A percentile compares a stretch with the other conserved stretches of the same genome.
Evolutionary conservation across 1,140 invertebrate species (phyloP).

Genomic region (Hylaeus anthracinus): DNA sequence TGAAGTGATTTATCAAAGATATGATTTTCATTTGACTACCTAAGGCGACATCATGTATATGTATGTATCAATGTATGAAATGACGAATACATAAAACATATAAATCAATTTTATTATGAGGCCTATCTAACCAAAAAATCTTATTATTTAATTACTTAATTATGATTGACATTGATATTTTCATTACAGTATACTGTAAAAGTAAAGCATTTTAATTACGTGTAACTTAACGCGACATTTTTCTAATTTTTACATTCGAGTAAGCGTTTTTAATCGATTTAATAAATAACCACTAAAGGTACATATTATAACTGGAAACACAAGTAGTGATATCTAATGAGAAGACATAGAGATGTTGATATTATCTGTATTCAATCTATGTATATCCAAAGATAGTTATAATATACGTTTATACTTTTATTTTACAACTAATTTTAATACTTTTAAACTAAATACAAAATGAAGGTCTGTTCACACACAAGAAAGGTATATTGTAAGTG

Average conservation of each 20-base stretch:
- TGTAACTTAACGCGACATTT: slow-evolving; percentile 11
- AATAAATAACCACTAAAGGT: slow-evolving; percentile 16
- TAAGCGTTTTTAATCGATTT: slow-evolving; percentile 31
- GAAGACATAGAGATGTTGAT: slow-evolving; percentile 23
- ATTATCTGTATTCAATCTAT: slow-evolving; percentile 30
- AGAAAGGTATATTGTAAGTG: slow-evolving; percentile 23
- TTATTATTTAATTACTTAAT: slow-evolving; percentile 33
- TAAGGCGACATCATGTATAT: slow-evolving; percentile 59
- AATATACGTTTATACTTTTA: slow-evolving; percentile 20
- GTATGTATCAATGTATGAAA: slow-evolving; percentile 66
- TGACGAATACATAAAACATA: slow-evolving; percentile 63
- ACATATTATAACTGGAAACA: slow-evolving; percentile 24
- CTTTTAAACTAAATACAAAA: slow-evolving; percentile 14
- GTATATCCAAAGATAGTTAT: slow-evolving; percentile 33
- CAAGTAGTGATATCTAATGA: slow-evolving; percentile 42
- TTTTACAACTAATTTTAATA: slow-evolving; percentile 26
- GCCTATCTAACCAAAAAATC: slow-evolving; percentile 60
- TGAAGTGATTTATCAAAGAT: slow-evolving; percentile 43
- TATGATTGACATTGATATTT: slow-evolving; percentile 48
- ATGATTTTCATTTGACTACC: slow-evolving; percentile 57
- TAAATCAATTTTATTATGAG: slow-evolving; percentile 60
- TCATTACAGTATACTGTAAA: not conserved
- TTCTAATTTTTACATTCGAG: slow-evolving; percentile 29
- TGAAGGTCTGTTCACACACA: slow-evolving; percentile 11
- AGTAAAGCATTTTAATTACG: slow-evolving; percentile 1